Base-by-base conservation (phyloP, 2,797 vertebrate species). In the Pangasius larnaudii region DNA sequence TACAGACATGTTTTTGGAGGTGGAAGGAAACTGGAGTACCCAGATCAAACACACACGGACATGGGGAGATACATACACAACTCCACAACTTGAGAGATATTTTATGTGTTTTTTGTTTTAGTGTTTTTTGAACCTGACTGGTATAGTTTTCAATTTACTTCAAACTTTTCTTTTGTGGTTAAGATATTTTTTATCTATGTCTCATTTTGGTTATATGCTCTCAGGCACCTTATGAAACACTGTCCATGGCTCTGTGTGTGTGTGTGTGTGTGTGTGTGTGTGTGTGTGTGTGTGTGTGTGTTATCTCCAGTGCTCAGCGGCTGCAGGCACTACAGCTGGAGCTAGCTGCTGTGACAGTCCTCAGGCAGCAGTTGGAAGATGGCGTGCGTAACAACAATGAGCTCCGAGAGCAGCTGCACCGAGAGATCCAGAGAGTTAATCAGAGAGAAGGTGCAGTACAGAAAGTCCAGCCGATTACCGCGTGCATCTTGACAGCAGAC, bases 351-450 rank as follows among this genome's bases (percentile, higher is more conserved):
- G 93, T 99, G 90, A 94, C 95, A 65, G 93, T 96, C 85, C 95
- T 99, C 84, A 93, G 97, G 81, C 97, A 97, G 91, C 97, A 98
- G 88, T 95, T 99, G 1, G 97, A 99, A 89, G 96, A 95, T 0
- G 95, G 96, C 13, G 93, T 99, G 92, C 95, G 94, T 72, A 94
- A 94, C 30, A 98, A 97, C 87, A 95, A 94, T 91, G 96, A 97
- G 86, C 95, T 99, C 10, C 95, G 96, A 87, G 97, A 96, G 88
- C 92, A 95, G 69, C 93, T 99, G 93, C 96, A 98, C 92, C 95
- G 95, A 87, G 97, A 98, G 93, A 95, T 98, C 83, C 95, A 96
- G 53, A 95, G 95, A 89, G 92, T 95, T 86, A 97, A 95, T 93
- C 94, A 93, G 77, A 92, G 92, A 94, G 96, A 97, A 98, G 98